A percentile compares a stretch with the other conserved stretches of the same genome.
Conservation (phyloP, 2,113 vertebrate species). For the Erpornis zantholeuca region DNA sequence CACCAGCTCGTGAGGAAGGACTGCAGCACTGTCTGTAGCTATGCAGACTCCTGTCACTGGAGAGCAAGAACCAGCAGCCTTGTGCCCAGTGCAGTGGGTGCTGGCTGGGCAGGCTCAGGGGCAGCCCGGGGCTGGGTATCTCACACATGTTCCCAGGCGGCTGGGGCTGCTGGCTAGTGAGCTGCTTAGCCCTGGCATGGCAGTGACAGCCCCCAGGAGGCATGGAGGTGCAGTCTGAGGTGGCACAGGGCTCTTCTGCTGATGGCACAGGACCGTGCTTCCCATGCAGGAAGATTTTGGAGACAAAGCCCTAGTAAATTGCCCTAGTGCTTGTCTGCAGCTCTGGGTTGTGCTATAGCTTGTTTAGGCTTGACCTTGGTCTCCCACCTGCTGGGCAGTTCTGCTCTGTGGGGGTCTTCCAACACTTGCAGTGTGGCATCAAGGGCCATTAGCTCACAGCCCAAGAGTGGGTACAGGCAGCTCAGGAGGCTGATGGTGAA, state of each 20-base stretch:
- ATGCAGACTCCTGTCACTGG: fast-evolving
- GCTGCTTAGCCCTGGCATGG: not conserved
- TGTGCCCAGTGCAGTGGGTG: fast-evolving
- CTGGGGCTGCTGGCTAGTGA: not conserved
- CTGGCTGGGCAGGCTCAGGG: not conserved
- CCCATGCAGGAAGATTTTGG: not conserved
- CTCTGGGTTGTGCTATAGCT: not conserved
- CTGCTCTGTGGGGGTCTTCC: not conserved
- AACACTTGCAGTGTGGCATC: not conserved
- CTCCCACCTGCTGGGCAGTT: not conserved
- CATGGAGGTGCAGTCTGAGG: fast-evolving
- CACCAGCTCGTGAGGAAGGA: not conserved
- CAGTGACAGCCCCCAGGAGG: not conserved
- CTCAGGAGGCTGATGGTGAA: fast-evolving
- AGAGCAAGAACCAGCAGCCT: not conserved
- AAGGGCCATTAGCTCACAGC: not conserved
- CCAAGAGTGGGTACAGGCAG: fast-evolving
- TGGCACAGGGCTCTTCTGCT: not conserved
- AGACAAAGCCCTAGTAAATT: not conserved
- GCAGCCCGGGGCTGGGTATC: not conserved
- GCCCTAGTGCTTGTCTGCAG: not conserved
- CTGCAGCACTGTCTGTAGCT: fast-evolving
- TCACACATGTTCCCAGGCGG: not conserved
- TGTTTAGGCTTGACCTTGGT: not conserved
- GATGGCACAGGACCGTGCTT: not conserved